These are phyloP conservation scores for Sesia bembeciformis DNA, from an alignment of 2,888 invertebrate species.

Conservation along the genomic window DNA sequence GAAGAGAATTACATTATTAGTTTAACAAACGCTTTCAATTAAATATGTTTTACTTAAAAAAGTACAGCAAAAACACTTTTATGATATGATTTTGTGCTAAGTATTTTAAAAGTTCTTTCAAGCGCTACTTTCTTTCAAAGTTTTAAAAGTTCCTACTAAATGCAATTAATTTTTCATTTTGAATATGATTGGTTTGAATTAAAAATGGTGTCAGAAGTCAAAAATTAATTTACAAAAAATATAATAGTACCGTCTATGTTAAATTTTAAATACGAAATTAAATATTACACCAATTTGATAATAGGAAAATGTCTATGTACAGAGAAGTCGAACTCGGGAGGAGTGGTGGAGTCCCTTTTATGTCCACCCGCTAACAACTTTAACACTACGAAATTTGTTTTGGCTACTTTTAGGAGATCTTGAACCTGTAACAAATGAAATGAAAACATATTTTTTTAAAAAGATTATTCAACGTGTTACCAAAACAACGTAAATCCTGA, in stretches of 20 bases:
- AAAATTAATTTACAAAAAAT: too few species aligned
- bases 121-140: too few species aligned
- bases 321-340: slow-evolving; percentile 94
- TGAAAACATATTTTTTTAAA: background rate
- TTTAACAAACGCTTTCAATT: too few species aligned
- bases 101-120: too few species aligned
- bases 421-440: slow-evolving; percentile 74
- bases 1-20: too few species aligned
- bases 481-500: background rate
- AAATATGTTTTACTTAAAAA: too few species aligned
- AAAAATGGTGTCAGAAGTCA: too few species aligned
- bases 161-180: too few species aligned
- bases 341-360: slow-evolving; percentile 87
- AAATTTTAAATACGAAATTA: background rate
- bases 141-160: too few species aligned
- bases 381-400: slow-evolving; percentile 96
- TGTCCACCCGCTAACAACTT: slow-evolving; percentile 94
- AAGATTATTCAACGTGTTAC: background rate
- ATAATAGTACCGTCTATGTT: background rate
- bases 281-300: slow-evolving; percentile 78
- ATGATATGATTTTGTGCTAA: too few species aligned
- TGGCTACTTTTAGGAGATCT: slow-evolving; percentile 90
- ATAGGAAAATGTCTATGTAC: slow-evolving; percentile 93
- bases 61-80: too few species aligned
- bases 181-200: too few species aligned